These are phyloP conservation scores for Clarias gariepinus DNA, from an alignment of 2,113 vertebrate species.

Conservation along the genomic window DNA sequence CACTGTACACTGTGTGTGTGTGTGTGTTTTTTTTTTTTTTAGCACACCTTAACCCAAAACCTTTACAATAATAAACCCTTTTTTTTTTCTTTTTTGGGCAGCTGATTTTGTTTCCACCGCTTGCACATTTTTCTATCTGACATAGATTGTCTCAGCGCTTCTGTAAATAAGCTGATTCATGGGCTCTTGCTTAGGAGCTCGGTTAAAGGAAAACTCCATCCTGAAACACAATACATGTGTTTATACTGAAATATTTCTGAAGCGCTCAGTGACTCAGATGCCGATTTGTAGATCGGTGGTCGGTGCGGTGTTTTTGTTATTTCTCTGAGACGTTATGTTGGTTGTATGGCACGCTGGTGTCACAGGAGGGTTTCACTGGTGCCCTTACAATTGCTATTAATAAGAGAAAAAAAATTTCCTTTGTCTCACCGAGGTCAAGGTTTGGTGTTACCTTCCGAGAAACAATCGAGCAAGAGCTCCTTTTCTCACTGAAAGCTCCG, in stretches of 20 bases:
- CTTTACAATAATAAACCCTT: not conserved
- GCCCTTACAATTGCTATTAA: not conserved
- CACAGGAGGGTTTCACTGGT: not conserved
- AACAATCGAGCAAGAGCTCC: not conserved
- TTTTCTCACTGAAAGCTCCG: not conserved
- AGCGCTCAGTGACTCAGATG: not conserved
- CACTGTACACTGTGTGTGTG: not conserved
- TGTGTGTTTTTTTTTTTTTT: not conserved
- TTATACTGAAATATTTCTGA: not conserved
- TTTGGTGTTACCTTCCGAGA: not conserved
- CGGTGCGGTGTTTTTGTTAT: not conserved
- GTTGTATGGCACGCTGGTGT: not conserved
- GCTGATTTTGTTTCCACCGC: not conserved
- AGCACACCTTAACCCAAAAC: not conserved
- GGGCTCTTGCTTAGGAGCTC: not conserved
- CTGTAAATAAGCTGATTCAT: constrained; percentile 8
- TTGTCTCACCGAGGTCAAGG: not conserved
- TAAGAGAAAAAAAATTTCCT: not conserved
- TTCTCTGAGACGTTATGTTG: not conserved
- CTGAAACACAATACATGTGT: not conserved
- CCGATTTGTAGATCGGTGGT: not conserved
- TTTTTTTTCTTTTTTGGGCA: constrained; percentile 2
- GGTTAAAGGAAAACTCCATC: not conserved
- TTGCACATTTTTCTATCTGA: not conserved
- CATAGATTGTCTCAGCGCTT: not conserved